These are phyloP conservation scores for Drosophila jambulina DNA, from an alignment of 1,140 invertebrate genomes.

Conservation along the genomic window DNA sequence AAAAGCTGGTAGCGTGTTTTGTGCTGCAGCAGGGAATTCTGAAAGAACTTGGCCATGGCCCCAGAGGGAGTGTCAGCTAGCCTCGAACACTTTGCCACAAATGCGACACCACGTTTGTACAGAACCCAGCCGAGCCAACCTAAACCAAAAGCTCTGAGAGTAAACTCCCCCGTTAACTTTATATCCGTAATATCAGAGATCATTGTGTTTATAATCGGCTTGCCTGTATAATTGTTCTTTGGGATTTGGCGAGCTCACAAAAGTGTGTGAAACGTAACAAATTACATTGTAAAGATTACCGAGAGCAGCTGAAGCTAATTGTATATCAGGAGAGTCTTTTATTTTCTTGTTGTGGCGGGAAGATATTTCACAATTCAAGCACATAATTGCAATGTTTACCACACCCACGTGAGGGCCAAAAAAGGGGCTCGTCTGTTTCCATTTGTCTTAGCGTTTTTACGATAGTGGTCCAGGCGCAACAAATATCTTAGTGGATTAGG, in stretches of 20 bases:
- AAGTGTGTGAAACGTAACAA: conserved; percentile 13
- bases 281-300: conserved; percentile 16
- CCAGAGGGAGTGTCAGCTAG: not conserved
- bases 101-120: conserved; percentile 13
- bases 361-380: conserved; percentile 20
- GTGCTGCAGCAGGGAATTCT: conserved; percentile 38
- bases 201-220: not conserved
- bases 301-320: not conserved
- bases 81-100: not conserved
- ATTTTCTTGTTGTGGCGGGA: not conserved
- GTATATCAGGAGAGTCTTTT: not conserved
- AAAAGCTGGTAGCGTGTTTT: conserved; percentile 67
- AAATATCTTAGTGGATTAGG: conserved; percentile 8
- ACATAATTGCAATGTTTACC: not conserved
- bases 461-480: conserved; percentile 11
- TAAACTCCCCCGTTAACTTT: conserved; percentile 20
- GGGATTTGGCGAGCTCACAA: not conserved
- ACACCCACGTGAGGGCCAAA: not conserved
- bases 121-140: not conserved
- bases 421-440: conserved; percentile 7
- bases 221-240: conserved; percentile 2
- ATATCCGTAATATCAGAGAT: conserved; percentile 16
- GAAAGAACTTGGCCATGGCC: conserved; percentile 29
- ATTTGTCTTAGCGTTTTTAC: not conserved
- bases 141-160: conserved; percentile 5